phyloP scores from a whole-genome alignment of 1,140 invertebrate species.

The Sinonovacula constricta region DNA sequence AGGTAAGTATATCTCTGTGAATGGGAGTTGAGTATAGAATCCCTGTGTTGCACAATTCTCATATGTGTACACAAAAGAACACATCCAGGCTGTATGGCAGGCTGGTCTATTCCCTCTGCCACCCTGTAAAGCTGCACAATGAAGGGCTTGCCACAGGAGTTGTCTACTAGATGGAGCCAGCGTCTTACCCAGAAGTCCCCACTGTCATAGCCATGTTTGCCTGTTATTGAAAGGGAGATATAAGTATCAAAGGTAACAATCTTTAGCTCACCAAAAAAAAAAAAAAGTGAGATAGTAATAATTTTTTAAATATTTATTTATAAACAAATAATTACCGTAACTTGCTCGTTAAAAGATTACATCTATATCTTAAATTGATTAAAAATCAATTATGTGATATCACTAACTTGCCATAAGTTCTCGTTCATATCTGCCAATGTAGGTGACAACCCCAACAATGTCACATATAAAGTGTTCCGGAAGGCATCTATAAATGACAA shows the following conservation, averaged over 20 bases:
- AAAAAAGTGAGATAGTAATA: too few species aligned
- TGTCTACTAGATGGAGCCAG: constrained; percentile 54
- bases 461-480: constrained; percentile 56
- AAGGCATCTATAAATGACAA: constrained; percentile 47
- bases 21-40: constrained; percentile 35
- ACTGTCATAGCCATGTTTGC: constrained; percentile 44
- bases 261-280: too few species aligned
- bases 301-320: too few species aligned
- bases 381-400: too few species aligned
- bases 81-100: constrained; percentile 30
- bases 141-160: constrained; percentile 42
- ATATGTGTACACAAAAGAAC: constrained; percentile 55
- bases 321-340: too few species aligned
- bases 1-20: constrained; percentile 43
- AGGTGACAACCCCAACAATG: constrained; percentile 52
- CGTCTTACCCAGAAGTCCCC: constrained; percentile 56
- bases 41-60: constrained; percentile 52
- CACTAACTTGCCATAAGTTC: constrained; percentile 51
- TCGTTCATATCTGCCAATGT: constrained; percentile 51
- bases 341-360: too few species aligned
- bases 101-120: constrained; percentile 37
- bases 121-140: constrained; percentile 54
- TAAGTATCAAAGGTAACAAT: too few species aligned
- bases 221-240: constrained; percentile 12
- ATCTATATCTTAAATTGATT: too few species aligned